Conservation (phyloP, 2,113 vertebrate species). For the Amphiprion ocellaris region DNA sequence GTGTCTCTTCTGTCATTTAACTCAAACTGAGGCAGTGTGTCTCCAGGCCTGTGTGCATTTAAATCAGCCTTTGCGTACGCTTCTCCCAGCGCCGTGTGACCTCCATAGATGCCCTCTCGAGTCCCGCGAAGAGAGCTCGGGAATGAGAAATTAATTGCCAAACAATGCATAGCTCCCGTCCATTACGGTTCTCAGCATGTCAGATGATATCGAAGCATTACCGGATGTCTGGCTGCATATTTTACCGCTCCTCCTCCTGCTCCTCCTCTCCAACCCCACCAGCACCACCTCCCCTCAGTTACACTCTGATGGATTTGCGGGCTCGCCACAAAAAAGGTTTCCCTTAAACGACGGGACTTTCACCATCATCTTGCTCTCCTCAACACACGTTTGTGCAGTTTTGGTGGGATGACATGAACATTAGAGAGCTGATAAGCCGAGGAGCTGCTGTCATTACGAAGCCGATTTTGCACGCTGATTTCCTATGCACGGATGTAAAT, state of each 20-base stretch:
- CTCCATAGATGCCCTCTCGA: conserved; percentile 88
- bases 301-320: conserved; percentile 80
- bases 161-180: conserved; percentile 90
- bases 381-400: conserved; percentile 34
- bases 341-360: conserved; percentile 81
- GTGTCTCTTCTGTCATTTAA: conserved; percentile 59
- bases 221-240: conserved; percentile 88
- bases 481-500: neutral
- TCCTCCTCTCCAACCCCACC: neutral
- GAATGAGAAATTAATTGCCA: conserved; percentile 92
- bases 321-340: conserved; percentile 73
- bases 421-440: conserved; percentile 29
- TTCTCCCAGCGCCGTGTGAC: conserved; percentile 84
- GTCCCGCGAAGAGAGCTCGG: conserved; percentile 78
- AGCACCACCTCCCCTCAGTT: conserved; percentile 31
- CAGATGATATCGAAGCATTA: conserved; percentile 90
- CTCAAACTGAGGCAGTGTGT: conserved; percentile 54
- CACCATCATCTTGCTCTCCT: conserved; percentile 71
- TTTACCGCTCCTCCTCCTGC: conserved; percentile 80
- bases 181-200: conserved; percentile 92
- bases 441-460: conserved; percentile 11
- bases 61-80: conserved; percentile 56
- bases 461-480: neutral
- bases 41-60: conserved; percentile 49
- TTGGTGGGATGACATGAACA: conserved; percentile 29